Conservation (phyloP, 2,113 vertebrate species). For the Phoxinus phoxinus region DNA sequence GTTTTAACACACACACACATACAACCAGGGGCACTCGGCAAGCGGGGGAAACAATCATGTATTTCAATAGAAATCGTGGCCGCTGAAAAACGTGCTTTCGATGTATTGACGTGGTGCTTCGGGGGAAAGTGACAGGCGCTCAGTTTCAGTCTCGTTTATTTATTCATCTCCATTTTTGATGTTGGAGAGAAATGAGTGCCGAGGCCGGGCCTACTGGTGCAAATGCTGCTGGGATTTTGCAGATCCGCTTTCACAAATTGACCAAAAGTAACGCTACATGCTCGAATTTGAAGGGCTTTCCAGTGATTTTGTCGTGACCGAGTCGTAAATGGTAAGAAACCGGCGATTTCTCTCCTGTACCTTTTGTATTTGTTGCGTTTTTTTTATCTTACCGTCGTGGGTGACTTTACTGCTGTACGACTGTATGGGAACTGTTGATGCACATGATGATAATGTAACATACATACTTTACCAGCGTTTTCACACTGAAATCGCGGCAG, state of each 20-base stretch:
- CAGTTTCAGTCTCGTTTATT: conserved; percentile 60
- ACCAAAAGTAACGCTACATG: conserved; percentile 72
- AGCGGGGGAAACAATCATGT: conserved; percentile 72
- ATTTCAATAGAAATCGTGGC: conserved; percentile 68
- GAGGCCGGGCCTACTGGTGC: conserved; percentile 75
- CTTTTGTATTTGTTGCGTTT: conserved; percentile 65
- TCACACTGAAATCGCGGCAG: background rate
- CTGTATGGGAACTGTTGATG: conserved; percentile 45
- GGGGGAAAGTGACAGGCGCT: conserved; percentile 58
- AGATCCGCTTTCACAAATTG: conserved; percentile 76
- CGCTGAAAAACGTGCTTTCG: conserved; percentile 61
- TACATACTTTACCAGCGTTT: conserved; percentile 11
- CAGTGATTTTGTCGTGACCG: conserved; percentile 72
- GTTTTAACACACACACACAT: conserved; percentile 71
- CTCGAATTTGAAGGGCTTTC: conserved; percentile 63
- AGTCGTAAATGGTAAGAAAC: conserved; percentile 80
- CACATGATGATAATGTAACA: conserved; percentile 27
- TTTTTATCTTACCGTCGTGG: conserved; percentile 58
- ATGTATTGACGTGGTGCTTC: conserved; percentile 60
- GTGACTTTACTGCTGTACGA: conserved; percentile 41
- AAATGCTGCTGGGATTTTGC: conserved; percentile 76
- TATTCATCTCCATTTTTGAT: conserved; percentile 57
- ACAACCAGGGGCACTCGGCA: conserved; percentile 79
- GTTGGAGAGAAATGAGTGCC: conserved; percentile 78
- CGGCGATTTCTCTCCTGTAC: conserved; percentile 59